Base-by-base conservation (phyloP, 2,113 vertebrate genomes). In the Eleginops maclovinus region DNA sequence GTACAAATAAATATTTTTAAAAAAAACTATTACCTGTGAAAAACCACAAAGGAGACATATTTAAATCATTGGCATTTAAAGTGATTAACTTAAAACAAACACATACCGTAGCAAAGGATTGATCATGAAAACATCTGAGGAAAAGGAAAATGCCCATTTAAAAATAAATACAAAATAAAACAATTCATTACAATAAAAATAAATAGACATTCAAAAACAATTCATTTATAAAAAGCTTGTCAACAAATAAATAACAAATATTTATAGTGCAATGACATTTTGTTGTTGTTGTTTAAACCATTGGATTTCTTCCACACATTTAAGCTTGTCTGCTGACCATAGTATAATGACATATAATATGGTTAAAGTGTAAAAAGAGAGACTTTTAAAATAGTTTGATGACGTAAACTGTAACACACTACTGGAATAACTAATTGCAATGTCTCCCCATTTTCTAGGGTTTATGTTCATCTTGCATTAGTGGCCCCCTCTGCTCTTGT, bases 351-450 rank as follows among this genome's bases (percentile, higher is more conserved):
- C 81, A 83, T 67, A 40, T n/a, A 64, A 73, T 21, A 77, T 66
- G 14, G 77, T 24, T 81, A 77, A 87, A 79, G 26, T 86, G 88
- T 89, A 91, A 92, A 92, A 79, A 90, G 5, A 83, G 81, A 75
- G 17, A 68, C 53, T 2, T 60, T 84, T 26, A 16, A 54, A 86
- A 61, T 19, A 67, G 21, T 64, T 54, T 12, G 40, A 21, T 72
- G 17, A 60, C 44, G 65, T 75, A 79, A 80, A 79, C 6, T 62
- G 12, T 77, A 46, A 77, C 2, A 59, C 4, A 44, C 47, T 13
- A 44, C 46, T 43, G 40, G 63, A 62, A 59, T 71, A 50, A n/a
- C 55, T 72, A 84, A 83, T 40, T 66, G 61, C 76, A 79, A 67
- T 80, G 22, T 51, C 2, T 43, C 41, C n/a, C n/a, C 49, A 56